A percentile compares a stretch with the other conserved stretches of the same genome.
Conservation (phyloP, 2,888 invertebrate species). For the Crematogaster levior region DNA sequence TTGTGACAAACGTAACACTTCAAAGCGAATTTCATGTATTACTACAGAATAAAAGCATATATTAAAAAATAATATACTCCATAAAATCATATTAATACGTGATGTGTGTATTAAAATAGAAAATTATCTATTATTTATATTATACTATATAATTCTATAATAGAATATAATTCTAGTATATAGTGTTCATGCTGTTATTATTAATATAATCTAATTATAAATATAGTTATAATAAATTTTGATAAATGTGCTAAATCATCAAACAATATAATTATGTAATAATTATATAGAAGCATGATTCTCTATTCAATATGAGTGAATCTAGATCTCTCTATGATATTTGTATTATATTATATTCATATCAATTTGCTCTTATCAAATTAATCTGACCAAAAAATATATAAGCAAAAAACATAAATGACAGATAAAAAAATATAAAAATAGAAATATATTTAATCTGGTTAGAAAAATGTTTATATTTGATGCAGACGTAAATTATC, state of each 20-base stretch:
- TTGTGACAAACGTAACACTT: neutral
- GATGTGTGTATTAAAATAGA: neutral
- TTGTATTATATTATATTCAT: neutral
- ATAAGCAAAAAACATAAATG: no score
- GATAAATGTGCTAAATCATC: neutral
- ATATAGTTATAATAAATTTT: neutral
- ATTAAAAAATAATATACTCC: neutral
- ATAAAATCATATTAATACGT: neutral
- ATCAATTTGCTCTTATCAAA: neutral
- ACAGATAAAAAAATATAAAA: neutral
- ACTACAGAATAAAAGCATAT: neutral
- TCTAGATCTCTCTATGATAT: neutral
- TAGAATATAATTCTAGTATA: neutral
- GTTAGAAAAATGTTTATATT: neutral
- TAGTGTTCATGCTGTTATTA: neutral
- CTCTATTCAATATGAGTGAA: neutral
- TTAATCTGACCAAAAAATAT: neutral
- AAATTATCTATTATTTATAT: neutral
- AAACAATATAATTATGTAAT: neutral
- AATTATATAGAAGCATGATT: neutral
- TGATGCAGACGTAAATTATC: neutral
- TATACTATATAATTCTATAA: no score
- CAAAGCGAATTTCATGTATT: neutral
- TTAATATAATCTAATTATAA: slow-evolving; percentile 21
- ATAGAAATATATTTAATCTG: neutral